Base-by-base conservation (phyloP, 2,797 vertebrate genomes). In the Phyllotis vaccarum region DNA sequence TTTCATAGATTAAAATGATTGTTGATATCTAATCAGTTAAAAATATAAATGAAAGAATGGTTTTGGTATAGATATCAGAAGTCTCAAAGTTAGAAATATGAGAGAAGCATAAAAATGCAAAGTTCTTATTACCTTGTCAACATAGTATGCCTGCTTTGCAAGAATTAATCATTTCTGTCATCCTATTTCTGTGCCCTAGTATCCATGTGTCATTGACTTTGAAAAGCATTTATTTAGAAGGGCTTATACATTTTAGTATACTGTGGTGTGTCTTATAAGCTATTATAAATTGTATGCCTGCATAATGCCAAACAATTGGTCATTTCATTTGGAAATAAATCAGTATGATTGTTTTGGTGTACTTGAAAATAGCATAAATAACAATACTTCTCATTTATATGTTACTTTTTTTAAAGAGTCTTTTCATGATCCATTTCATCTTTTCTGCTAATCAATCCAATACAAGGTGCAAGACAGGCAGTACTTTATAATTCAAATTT, bases 321-420 rank as follows among this genome's bases (percentile, higher is more conserved):
- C 49, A 88, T 46, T 95, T 96, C 72, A 88, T 54, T 92, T 85
- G 24, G 31, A 94, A 94, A 94, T 90, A 14, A 88, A 90, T 88
- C 72, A 94, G 31, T 75, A 81, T 76, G 17, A 95, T 1, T 86
- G 7, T 49, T 86, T 80, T n/a, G 54, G 5, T 88, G 5, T 66
- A 90, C 22, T 49, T 64, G 62, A 80, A 95, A 89, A 68, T 40
- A 74, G 3, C 34, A 24, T 85, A 92, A 83, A 89, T 72, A 91
- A 74, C 14, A 82, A 49, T 49, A 34, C 0, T 27, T 95, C 21
- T 34, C 49, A 79, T 86, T 92, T 86, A 72, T 66, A 49, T 64
- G 27, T 91, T 34, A 79, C n/a, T 87, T 37, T 74, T 58, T 89
- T 89, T 89, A n/a, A n/a, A 83, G 43, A 92, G 31, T 5, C 19